These are phyloP conservation scores for Noctuana brunneofusca DNA, from an alignment of 2,888 invertebrate genomes.

Conservation along the genomic window DNA sequence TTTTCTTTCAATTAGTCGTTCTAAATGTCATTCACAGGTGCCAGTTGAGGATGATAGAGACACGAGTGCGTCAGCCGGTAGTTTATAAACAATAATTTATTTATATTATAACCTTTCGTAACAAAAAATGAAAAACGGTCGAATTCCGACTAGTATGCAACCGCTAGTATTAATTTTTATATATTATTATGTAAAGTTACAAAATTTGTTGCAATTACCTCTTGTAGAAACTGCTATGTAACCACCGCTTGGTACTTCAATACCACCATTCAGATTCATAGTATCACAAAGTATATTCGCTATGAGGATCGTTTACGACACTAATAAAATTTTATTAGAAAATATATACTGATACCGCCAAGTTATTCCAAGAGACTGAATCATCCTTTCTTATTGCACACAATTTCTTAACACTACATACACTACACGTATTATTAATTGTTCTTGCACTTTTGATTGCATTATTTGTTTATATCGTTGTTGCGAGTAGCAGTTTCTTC, in stretches of 20 bases:
- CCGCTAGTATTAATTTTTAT: too few species aligned
- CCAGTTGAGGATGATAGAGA: too few species aligned
- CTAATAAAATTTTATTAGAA: conserved; percentile 37
- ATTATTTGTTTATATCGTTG: neutral
- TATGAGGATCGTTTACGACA: conserved; percentile 20
- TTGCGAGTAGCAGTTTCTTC: neutral
- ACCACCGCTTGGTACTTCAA: neutral
- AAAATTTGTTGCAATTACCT: conserved; percentile 9
- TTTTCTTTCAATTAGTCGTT: too few species aligned
- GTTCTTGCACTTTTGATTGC: conserved; percentile 14
- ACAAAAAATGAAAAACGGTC: too few species aligned
- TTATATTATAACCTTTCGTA: too few species aligned
- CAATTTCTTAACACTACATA: neutral
- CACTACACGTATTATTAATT: neutral
- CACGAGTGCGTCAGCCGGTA: too few species aligned
- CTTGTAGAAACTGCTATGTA: conserved; percentile 6
- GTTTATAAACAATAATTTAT: too few species aligned
- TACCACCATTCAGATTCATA: conserved; percentile 35
- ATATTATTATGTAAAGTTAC: neutral
- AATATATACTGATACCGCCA: conserved; percentile 37
- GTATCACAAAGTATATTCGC: conserved; percentile 28
- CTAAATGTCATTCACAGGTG: too few species aligned
- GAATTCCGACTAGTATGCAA: too few species aligned
- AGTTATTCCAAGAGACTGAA: conserved; percentile 40
- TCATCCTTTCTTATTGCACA: conserved; percentile 17